Percentiles rank a stretch among this genome's conserved stretches.
Evolutionary conservation across 2,797 vertebrate genomes (phyloP).

Genomic region (Tragopan temminckii): DNA sequence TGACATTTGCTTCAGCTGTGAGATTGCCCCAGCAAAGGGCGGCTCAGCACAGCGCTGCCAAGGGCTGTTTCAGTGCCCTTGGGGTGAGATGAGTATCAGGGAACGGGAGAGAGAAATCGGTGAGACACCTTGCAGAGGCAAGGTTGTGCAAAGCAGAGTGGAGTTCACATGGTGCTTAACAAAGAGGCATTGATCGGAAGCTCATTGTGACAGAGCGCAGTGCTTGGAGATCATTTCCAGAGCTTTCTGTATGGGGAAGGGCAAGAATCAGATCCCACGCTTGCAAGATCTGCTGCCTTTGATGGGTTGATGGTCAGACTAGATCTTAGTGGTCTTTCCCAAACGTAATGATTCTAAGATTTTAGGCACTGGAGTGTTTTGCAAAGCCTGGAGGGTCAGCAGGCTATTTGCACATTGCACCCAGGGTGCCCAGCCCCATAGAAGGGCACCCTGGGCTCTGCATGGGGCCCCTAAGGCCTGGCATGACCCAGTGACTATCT

Average conservation of each 20-base stretch:
- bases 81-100: conserved; percentile 64
- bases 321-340: no score
- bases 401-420: neutral
- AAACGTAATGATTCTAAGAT: no score
- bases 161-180: conserved; percentile 50
- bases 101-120: neutral
- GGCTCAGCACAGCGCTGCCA: conserved; percentile 39
- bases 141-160: conserved; percentile 63
- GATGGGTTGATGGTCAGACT: no score
- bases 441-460: neutral
- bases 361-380: neutral
- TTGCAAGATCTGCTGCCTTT: neutral
- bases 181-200: conserved; percentile 62
- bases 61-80: conserved; percentile 59
- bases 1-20: conserved; percentile 8
- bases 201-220: conserved; percentile 46
- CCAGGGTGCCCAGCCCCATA: neutral
- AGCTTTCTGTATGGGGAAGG: conserved; percentile 2
- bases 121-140: conserved; percentile 6
- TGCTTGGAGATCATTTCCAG: conserved; percentile 41
- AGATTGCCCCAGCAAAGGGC: conserved; percentile 59
- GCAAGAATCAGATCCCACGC: conserved; percentile 28
- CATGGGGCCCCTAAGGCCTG: neutral
- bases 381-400: neutral
- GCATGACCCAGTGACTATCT: conserved; percentile 13